Evolutionary conservation across 2,888 invertebrate species (phyloP), one percentile per base, ranked within the genome.

Genomic region (Apantesis nais): DNA sequence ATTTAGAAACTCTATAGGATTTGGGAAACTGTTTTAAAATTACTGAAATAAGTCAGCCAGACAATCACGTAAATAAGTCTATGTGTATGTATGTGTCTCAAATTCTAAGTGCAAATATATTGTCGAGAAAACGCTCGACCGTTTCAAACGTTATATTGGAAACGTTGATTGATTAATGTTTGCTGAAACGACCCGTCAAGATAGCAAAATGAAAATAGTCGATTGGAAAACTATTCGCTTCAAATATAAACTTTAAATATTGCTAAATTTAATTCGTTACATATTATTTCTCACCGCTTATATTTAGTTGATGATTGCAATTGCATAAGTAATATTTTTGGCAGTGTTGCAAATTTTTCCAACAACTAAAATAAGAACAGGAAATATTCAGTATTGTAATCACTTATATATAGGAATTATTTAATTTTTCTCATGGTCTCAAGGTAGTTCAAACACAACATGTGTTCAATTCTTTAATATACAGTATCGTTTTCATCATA

Each of bases 121-220:
- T 62, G 63, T 63, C n/a, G n/a, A 63, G 5, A 63, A 60, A 73
- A 39, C 25, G 72, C 70, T 78, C 64, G 73, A 64, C 66, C 66
- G 69, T 61, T 69, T 69, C 58, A 61, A 61, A 68, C 73, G 70
- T 44, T 63, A 70, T 74, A 81, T 81, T 81, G 74, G 66, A 69
- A 70, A 31, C 34, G 71, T 55, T 81, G 79, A 79, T 81, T 81
- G 79, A 79, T 79, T 68, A 74, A 74, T 81, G 79, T 78, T 78
- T 72, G 76, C 74, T 71, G 74, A 60, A 76, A 69, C 66, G 58
- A 61, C 29, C 64, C 44, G 37, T 64, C 60, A 41, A 48, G 69
- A 60, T 62, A 62, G 4, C 37, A 19, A 61, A 67, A 34, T 58
- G 44, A 69, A 65, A 69, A 64, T 48, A 34, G 31, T 41, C 31